Percentiles rank a stretch among this genome's conserved stretches.
phyloP scores from a whole-genome alignment of 2,888 invertebrate species.

The Thecophora atra region DNA sequence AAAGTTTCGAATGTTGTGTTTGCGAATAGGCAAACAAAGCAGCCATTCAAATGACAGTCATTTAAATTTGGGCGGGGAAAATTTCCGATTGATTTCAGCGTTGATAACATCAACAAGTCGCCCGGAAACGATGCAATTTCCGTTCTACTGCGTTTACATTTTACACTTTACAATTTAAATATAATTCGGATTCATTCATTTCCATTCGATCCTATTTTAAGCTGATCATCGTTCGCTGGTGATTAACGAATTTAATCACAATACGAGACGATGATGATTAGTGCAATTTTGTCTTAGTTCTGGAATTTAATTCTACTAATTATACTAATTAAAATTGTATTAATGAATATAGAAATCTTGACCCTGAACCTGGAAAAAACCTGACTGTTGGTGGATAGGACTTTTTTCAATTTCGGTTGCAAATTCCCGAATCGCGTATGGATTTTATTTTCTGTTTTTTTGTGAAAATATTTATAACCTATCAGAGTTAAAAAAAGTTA shows the following conservation, averaged over 20 bases:
- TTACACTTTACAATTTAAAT: background rate
- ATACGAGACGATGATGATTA: too few relatives aligned
- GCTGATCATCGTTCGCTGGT: background rate
- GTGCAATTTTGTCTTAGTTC: background rate
- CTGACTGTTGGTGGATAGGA: too few relatives aligned
- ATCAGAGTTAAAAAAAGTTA: too few relatives aligned
- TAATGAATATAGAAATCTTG: too few relatives aligned
- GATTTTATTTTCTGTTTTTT: too few relatives aligned
- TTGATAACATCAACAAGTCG: background rate
- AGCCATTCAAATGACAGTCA: background rate
- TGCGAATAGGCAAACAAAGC: background rate
- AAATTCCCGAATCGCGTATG: too few relatives aligned
- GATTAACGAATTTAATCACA: background rate
- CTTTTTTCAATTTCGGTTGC: too few relatives aligned
- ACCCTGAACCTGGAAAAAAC: too few relatives aligned
- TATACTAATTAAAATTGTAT: too few relatives aligned
- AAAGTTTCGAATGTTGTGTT: background rate
- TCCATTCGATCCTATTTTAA: background rate
- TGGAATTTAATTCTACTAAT: background rate
- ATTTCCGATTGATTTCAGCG: slow-evolving; percentile 1
- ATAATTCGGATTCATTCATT: background rate
- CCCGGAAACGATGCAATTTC: slow-evolving; percentile 3
- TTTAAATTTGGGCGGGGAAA: background rate
- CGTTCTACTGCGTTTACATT: background rate
- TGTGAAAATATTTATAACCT: too few relatives aligned